A percentile compares a stretch with the other conserved stretches of the same genome.
Conservation (phyloP, 2,113 vertebrate species). For the Zosterops japonicus region DNA sequence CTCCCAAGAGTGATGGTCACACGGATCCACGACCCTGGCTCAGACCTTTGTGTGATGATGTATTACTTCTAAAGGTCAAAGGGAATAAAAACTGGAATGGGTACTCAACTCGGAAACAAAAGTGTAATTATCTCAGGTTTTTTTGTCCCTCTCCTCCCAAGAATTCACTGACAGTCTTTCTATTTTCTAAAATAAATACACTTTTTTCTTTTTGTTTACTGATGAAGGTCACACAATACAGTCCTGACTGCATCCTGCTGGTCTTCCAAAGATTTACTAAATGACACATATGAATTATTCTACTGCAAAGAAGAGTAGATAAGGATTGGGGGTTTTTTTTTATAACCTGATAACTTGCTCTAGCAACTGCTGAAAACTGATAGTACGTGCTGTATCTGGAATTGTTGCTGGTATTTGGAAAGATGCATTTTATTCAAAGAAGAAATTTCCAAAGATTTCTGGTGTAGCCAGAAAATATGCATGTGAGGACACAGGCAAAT, state of each 20-base stretch:
- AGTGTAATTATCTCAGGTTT: neutral
- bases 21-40: neutral
- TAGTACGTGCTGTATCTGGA: neutral
- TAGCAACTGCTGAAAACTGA: neutral
- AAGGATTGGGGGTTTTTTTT: neutral
- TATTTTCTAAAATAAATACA: neutral
- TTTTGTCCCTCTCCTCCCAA: rapidly evolving
- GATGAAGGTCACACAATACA: slow-evolving; percentile 13
- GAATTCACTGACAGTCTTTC: neutral
- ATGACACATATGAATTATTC: slow-evolving; percentile 26
- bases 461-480: neutral
- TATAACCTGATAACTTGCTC: neutral
- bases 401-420: neutral
- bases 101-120: neutral
- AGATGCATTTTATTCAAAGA: neutral
- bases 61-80: neutral
- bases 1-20: neutral
- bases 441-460: neutral
- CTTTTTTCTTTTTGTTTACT: neutral
- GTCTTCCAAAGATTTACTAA: neutral
- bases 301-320: neutral
- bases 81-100: neutral
- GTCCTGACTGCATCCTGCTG: neutral
- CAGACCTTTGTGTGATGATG: neutral
- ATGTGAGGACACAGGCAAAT: neutral